Base-by-base conservation (phyloP, 53 echinoderm and acorn worm species). In the Apostichopus leukothele region DNA sequence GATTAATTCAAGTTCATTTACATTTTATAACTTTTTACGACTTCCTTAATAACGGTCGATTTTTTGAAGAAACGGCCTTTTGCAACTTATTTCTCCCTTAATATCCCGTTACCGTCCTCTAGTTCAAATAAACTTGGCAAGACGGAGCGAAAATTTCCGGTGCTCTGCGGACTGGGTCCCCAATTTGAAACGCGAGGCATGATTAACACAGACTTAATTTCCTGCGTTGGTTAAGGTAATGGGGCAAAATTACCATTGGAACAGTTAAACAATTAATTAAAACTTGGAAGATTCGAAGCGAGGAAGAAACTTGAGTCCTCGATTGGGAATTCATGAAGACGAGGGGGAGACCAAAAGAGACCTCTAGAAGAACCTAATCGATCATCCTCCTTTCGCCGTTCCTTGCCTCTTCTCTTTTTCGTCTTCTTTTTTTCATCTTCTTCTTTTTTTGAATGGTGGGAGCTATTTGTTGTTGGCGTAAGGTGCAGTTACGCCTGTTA, bases 141-240 rank as follows among this genome's bases (percentile, higher is more conserved):
- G 85, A 85, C 85, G 85, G 85, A 85, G 71, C 85, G 85, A 85
- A 85, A 85, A 85, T 85, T 85, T 85, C 85, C 85, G 85, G 85
- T 85, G 66, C 50, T 85, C 50, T 60, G 85, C 57, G 63, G 85
- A 50, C 14, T 14, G 61, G 63, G 85, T 67, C 60, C 85, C 85
- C 85, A 21, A 85, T 85, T 85, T 85, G 85, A 85, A 85, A 85
- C 85, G 85, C 66, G 85, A 68, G 21, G 85, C 85, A 85, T 85
- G 85, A 85, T 85, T 85, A 85, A 67, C 60, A 27, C 26, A 63
- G 66, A 66, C 13, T 66, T 85, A 85, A 85, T 85, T 85, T 85
- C 85, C 85, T 85, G 85, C 66, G 85, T 85, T 85, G 85, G 85
- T 85, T 27, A 85, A 85, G 66, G 85, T 85, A 85, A 85, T 85